Evolutionary conservation across 2,113 vertebrate species (phyloP).

Genomic region (Agapornis roseicollis): DNA sequence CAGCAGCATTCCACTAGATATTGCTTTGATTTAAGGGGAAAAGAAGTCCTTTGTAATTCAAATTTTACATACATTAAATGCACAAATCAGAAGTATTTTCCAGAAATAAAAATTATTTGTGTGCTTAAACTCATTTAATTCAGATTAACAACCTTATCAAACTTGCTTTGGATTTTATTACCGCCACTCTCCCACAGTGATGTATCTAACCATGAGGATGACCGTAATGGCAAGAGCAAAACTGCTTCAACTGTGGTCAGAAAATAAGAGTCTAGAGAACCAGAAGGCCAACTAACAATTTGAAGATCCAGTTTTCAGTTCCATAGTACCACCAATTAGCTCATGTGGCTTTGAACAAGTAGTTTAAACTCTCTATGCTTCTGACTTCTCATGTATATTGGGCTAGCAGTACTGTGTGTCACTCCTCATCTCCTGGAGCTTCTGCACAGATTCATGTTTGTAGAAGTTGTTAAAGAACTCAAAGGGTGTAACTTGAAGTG

Average conservation of each 20-base stretch:
- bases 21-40: neutral
- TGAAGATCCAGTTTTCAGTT: neutral
- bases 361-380: neutral
- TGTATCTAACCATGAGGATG: neutral
- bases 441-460: neutral
- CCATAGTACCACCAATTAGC: neutral
- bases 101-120: neutral
- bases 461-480: slow-evolving; percentile 3
- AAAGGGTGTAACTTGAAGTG: neutral
- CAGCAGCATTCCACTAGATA: neutral
- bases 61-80: neutral
- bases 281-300: neutral
- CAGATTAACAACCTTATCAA: neutral
- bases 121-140: neutral
- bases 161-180: neutral
- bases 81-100: neutral
- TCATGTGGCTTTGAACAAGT: neutral
- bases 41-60: neutral
- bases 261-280: neutral
- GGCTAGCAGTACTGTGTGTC: neutral
- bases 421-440: neutral
- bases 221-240: neutral
- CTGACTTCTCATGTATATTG: neutral
- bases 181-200: neutral
- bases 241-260: neutral